Conservation (phyloP, 37 sponge, comb jelly and placozoan species). For the Tethya wilhelma region DNA sequence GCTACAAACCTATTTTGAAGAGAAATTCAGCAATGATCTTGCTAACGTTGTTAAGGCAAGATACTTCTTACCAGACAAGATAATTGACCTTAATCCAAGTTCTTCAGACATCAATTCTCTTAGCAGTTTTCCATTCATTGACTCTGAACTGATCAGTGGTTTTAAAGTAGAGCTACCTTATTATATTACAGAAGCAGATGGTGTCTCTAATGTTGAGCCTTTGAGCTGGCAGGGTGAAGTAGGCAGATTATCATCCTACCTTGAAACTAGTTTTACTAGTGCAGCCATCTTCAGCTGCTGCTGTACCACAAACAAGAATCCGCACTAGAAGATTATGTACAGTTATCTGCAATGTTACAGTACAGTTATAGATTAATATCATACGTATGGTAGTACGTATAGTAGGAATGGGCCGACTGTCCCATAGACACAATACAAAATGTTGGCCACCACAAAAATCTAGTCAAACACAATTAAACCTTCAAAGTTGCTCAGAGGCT, state of each 20-base stretch:
- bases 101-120: conserved; percentile 4
- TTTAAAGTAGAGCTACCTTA: conserved; percentile 3
- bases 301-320: too few relatives aligned
- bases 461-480: too few relatives aligned
- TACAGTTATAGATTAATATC: too few relatives aligned
- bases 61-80: conserved; percentile 10
- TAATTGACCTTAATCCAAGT: background rate
- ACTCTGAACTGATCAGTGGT: background rate
- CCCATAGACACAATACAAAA: too few relatives aligned
- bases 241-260: background rate
- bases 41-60: conserved; percentile 7
- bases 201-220: background rate
- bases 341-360: too few relatives aligned
- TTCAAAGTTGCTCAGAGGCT: too few relatives aligned
- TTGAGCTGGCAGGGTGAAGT: background rate
- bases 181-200: background rate
- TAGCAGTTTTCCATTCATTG: conserved; percentile 5
- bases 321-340: too few relatives aligned
- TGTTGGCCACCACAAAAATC: too few relatives aligned
- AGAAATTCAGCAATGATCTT: background rate
- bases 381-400: too few relatives aligned
- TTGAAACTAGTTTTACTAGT: too few relatives aligned
- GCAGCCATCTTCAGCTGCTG: too few relatives aligned
- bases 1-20: conserved; percentile 10
- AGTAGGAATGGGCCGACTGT: too few relatives aligned